These are phyloP conservation scores for Xiphorhynchus elegans DNA, from an alignment of 2,113 vertebrate species.

Conservation along the genomic window DNA sequence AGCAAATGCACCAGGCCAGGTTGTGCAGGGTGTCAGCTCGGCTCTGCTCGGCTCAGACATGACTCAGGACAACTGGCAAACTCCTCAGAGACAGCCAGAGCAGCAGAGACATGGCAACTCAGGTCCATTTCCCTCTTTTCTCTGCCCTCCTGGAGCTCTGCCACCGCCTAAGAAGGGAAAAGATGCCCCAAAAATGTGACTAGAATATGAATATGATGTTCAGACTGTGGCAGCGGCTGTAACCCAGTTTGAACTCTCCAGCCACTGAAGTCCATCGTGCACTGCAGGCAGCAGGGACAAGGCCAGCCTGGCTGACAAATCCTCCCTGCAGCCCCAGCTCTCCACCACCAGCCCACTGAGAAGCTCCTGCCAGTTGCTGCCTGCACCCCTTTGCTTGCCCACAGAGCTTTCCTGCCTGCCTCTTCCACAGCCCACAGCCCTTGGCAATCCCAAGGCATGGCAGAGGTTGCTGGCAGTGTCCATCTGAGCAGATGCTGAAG, in stretches of 20 bases:
- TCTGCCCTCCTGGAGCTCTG: slow-evolving; percentile 12
- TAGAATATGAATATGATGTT: slow-evolving; percentile 16
- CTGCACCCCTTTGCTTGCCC: not conserved
- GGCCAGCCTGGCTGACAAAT: not conserved
- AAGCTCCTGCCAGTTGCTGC: not conserved
- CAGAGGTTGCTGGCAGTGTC: not conserved
- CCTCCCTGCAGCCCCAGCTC: not conserved
- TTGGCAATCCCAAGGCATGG: accelerated
- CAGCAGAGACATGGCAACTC: not conserved
- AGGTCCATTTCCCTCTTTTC: not conserved
- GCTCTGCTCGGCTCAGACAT: not conserved
- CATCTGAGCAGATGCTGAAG: not conserved
- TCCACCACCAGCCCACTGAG: not conserved
- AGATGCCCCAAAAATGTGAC: slow-evolving; percentile 25
- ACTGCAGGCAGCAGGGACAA: not conserved
- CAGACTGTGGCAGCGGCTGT: not conserved
- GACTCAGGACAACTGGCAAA: not conserved
- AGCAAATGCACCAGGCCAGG: not conserved
- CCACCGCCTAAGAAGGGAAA: not conserved
- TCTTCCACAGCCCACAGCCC: not conserved
- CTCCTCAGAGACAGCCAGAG: not conserved
- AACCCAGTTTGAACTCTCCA: slow-evolving; percentile 26
- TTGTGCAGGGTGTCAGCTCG: not conserved
- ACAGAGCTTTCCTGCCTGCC: not conserved
- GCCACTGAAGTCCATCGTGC: not conserved